Evolutionary conservation across 2,888 invertebrate species (phyloP).

Genomic region (Phragmatobia fuliginosa): DNA sequence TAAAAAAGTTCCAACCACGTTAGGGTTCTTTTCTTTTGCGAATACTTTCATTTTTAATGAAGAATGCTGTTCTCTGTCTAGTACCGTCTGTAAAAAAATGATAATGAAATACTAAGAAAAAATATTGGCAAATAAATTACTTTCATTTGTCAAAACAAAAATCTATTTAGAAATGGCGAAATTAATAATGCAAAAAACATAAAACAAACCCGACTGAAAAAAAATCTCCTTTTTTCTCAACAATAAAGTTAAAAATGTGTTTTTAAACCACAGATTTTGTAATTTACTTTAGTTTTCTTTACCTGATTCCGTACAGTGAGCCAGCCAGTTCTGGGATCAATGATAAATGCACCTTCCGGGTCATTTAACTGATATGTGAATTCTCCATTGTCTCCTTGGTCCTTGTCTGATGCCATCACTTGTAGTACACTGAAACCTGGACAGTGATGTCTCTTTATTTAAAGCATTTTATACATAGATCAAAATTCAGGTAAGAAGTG

Average conservation of each 20-base stretch:
- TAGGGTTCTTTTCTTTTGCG: constrained; percentile 92
- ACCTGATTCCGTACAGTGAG: constrained; percentile 92
- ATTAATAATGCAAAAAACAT: too few relatives aligned
- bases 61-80: constrained; percentile 93
- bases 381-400: constrained; percentile 94
- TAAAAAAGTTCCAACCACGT: constrained; percentile 86
- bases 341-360: constrained; percentile 91
- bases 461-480: neutral
- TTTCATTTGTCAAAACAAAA: too few relatives aligned
- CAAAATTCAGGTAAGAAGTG: neutral
- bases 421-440: constrained; percentile 83
- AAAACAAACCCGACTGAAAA: too few relatives aligned
- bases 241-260: too few relatives aligned
- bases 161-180: too few relatives aligned
- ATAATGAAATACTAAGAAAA: neutral
- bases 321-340: constrained; percentile 94
- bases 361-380: constrained; percentile 93
- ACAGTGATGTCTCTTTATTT: constrained; percentile 8
- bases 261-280: neutral
- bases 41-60: constrained; percentile 91
- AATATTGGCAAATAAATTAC: too few relatives aligned
- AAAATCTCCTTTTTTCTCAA: neutral
- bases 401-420: constrained; percentile 92
- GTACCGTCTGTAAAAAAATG: constrained; percentile 83
- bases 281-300: neutral